Conservation (phyloP, 2,797 vertebrate genomes). For the Pangasius krempfi region DNA sequence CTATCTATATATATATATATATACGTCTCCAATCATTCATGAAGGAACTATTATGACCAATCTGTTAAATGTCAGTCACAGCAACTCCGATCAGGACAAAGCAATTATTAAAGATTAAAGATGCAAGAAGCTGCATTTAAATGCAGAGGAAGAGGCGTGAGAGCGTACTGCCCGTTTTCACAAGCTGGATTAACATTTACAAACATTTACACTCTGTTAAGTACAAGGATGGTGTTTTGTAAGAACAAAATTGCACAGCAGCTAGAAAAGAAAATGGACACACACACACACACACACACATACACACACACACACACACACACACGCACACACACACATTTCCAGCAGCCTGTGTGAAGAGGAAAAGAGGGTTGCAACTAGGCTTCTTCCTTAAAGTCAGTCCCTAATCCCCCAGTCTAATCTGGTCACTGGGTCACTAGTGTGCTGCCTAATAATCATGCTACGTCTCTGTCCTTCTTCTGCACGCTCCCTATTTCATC, state of each 20-base stretch:
- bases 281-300: too few relatives aligned
- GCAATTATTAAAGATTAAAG: too few relatives aligned
- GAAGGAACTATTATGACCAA: neutral
- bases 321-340: slow-evolving; percentile 4
- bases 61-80: neutral
- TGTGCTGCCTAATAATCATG: slow-evolving; percentile 29
- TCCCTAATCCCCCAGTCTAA: slow-evolving; percentile 40
- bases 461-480: neutral
- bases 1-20: too few relatives aligned
- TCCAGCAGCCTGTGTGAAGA: too few relatives aligned
- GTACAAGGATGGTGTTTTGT: too few relatives aligned
- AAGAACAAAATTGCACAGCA: too few relatives aligned
- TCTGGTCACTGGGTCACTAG: slow-evolving; percentile 42
- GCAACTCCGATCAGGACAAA: neutral
- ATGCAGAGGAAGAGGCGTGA: too few relatives aligned
- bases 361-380: neutral
- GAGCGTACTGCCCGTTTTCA: too few relatives aligned
- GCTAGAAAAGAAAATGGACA: too few relatives aligned
- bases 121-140: too few relatives aligned
- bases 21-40: neutral
- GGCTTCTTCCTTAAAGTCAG: neutral
- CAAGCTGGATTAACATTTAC: too few relatives aligned
- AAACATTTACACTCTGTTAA: too few relatives aligned
- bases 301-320: neutral
- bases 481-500: neutral